Percentiles rank a stretch among this genome's conserved stretches.
Evolutionary conservation across 2,888 invertebrate genomes (phyloP).

Genomic region (Ptychoptera contaminata): DNA sequence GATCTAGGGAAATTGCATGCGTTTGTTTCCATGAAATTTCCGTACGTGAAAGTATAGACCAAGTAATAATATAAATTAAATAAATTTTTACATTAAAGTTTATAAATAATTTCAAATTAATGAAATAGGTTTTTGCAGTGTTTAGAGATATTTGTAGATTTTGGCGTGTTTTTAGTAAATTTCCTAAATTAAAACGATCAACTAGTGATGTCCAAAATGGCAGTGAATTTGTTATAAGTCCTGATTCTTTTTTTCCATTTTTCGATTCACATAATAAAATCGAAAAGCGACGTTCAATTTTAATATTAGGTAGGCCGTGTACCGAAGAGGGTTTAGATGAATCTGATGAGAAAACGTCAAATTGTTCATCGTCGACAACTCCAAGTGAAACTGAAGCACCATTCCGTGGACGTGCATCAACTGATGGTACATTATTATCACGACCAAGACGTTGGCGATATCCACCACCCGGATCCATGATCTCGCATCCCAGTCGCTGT

Average conservation of each 20-base stretch:
- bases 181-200: constrained; percentile 43
- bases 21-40: constrained; percentile 76
- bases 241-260: constrained; percentile 32
- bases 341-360: constrained; percentile 33
- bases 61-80: constrained; percentile 33
- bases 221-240: constrained; percentile 35
- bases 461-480: constrained; percentile 32
- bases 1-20: constrained; percentile 64
- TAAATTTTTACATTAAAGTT: neutral
- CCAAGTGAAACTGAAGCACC: constrained; percentile 32
- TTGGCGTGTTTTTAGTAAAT: constrained; percentile 57
- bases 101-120: neutral
- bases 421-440: constrained; percentile 47
- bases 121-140: constrained; percentile 49
- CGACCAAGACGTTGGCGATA: constrained; percentile 43
- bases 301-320: constrained; percentile 37
- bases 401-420: constrained; percentile 60
- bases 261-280: constrained; percentile 25
- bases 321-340: constrained; percentile 47
- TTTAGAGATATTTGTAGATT: constrained; percentile 61
- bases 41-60: constrained; percentile 67
- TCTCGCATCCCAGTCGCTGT: constrained; percentile 35
- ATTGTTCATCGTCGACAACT: constrained; percentile 22
- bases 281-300: constrained; percentile 24
- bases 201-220: constrained; percentile 37